Conservation (phyloP, 1,140 invertebrate genomes). For the Mycetomoellerius zeteki region DNA sequence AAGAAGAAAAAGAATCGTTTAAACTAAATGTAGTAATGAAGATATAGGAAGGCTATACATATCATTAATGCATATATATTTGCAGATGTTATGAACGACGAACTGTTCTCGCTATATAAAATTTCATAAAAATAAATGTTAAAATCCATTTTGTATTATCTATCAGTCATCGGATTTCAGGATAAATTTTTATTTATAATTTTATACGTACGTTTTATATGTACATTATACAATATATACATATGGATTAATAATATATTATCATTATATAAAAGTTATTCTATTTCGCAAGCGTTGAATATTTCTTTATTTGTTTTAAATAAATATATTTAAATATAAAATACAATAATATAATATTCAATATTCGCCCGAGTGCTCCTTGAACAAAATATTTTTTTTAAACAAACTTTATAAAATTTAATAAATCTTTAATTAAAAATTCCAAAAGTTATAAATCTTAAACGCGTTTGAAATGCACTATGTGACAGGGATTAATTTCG, state of each 20-base stretch:
- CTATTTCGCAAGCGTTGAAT: background rate
- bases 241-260: background rate
- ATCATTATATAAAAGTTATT: background rate
- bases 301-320: background rate
- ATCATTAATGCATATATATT: background rate
- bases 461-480: background rate
- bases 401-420: background rate
- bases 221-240: background rate
- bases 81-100: background rate
- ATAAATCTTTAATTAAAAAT: background rate
- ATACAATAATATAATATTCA: background rate
- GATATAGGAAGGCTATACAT: background rate
- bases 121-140: background rate
- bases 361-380: background rate
- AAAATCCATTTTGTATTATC: background rate
- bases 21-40: background rate
- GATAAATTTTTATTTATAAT: background rate
- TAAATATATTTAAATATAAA: background rate
- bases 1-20: background rate
- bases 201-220: background rate
- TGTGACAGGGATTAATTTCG: background rate
- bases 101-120: background rate
- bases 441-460: background rate
- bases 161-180: background rate
- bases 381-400: background rate